Evolutionary conservation across 1,140 invertebrate species (phyloP).

Genomic region (Tetramorium simillimum): DNA sequence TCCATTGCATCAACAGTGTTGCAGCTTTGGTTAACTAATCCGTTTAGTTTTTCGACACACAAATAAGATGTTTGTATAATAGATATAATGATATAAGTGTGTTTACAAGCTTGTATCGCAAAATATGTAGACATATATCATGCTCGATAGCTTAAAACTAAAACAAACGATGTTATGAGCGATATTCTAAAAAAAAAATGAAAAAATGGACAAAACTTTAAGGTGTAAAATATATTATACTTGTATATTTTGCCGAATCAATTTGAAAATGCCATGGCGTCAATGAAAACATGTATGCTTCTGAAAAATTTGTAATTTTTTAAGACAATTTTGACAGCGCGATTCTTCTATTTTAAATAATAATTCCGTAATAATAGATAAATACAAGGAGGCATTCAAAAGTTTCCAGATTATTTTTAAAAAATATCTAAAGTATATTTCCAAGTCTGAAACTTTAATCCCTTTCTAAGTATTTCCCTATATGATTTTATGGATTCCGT

Average conservation of each 20-base stretch:
- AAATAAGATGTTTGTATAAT: not conserved
- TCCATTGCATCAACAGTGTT: conserved; percentile 43
- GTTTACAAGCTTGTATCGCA: not conserved
- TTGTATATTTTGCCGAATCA: not conserved
- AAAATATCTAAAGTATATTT: too few relatives aligned
- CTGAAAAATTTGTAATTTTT: conserved; percentile 18
- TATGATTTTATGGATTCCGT: too few relatives aligned
- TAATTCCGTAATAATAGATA: not conserved
- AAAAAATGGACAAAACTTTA: conserved; percentile 14
- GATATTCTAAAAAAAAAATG: not conserved
- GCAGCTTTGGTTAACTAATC: conserved; percentile 50
- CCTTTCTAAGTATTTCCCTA: too few relatives aligned
- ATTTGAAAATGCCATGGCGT: not conserved
- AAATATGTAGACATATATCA: not conserved
- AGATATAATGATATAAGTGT: not conserved
- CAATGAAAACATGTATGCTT: not conserved
- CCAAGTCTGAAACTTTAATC: too few relatives aligned
- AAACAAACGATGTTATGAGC: not conserved
- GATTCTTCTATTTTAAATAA: conserved; percentile 47
- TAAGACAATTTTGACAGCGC: not conserved
- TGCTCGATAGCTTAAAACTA: not conserved
- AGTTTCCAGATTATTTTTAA: too few relatives aligned
- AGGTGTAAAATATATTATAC: conserved; percentile 40
- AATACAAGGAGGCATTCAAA: not conserved
- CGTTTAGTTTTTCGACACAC: not conserved